Evolutionary conservation across 2,888 invertebrate species (phyloP), one percentile per base, ranked within the genome.

Genomic region (Homarus gammarus): DNA sequence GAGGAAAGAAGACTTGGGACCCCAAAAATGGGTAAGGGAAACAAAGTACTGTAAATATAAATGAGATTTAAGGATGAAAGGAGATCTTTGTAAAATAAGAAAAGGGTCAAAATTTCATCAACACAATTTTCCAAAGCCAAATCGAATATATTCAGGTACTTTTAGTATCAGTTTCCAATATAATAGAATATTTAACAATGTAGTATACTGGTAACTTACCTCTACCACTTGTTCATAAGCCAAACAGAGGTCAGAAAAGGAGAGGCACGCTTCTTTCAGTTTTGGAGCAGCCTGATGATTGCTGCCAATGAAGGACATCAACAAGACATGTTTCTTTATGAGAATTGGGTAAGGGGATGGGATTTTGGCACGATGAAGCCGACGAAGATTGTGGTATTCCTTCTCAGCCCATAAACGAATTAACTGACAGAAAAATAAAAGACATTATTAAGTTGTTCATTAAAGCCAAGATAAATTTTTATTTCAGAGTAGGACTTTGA

Each of bases 391-490:
- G 92, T 95, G 94, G 93, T 94, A 94, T 93, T 96, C 96, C 93
- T 95, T 95, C 93, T 95, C 95, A 0, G 95, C 95, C 96, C 96
- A 96, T 87, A 95, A 93, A 92, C 94, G 94, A 92, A 96, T 94
- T 78, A 81, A 61, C 90, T 87, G 88, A 22, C 40, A 31, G 2
- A 72, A 64, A 83, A 31, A 44, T 33, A 73, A 33, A 22, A 31
- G n/a, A n/a, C n/a, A n/a, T n/a, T n/a, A n/a, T n/a, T n/a, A n/a
- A n/a, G n/a, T n/a, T n/a, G n/a, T n/a, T n/a, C n/a, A n/a, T n/a
- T n/a, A n/a, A n/a, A n/a, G n/a, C n/a, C n/a, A n/a, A n/a, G n/a
- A n/a, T n/a, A n/a, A n/a, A n/a, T n/a, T n/a, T n/a, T n/a, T n/a
- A n/a, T n/a, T n/a, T n/a, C n/a, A n/a, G n/a, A n/a, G n/a, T n/a